Base-by-base conservation (phyloP, 2,113 vertebrate species). In the Pristiophorus japonicus region DNA sequence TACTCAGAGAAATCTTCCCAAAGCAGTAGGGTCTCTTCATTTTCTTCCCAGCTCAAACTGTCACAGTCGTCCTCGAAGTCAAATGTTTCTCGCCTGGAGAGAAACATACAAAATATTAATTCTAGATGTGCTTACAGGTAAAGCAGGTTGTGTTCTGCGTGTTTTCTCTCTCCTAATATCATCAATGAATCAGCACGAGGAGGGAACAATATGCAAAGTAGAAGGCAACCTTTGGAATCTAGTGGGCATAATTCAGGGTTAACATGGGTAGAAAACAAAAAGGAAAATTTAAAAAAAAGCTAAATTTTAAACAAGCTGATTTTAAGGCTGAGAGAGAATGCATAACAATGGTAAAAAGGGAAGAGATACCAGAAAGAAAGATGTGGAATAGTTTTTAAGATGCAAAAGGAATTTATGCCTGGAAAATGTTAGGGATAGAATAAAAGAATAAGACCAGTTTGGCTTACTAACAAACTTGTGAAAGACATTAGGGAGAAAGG, bases 1-100 rank as follows among this genome's bases (percentile, higher is more conserved):
- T 98, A 99, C 97, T 99, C 99, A 34, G 98, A 97, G 96, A 99
- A 99, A 96, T 99, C 99, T 94, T 99, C 99, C 99, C 99, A 99
- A 3, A 99, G 98, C 91, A 99, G 97, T 96, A 99, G 96, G 0
- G 99, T 99, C 75, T 99, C 99, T 95, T 99, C 99, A 0, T 99
- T 99, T 96, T 99, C 99, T 87, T 99, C 99, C 99, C 99, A 99
- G 0, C 98, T 99, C 96, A 99, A 97, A 96, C 99, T 99, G 97
- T 99, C 99, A 27, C 99, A 99, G 97, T 99, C 99, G 0, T 99
- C 99, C 75, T 98, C 98, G 10, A 99, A 98, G 85, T 99, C 99
- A 0, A 99, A 99, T 0, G 98, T 99, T 96, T 99, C 99, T 0
- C 98, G 98, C 96, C 99, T 99, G 95, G 67, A 30, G 96, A 97